Conservation (phyloP, 2,797 vertebrate genomes). For the Ceryle rudis region DNA sequence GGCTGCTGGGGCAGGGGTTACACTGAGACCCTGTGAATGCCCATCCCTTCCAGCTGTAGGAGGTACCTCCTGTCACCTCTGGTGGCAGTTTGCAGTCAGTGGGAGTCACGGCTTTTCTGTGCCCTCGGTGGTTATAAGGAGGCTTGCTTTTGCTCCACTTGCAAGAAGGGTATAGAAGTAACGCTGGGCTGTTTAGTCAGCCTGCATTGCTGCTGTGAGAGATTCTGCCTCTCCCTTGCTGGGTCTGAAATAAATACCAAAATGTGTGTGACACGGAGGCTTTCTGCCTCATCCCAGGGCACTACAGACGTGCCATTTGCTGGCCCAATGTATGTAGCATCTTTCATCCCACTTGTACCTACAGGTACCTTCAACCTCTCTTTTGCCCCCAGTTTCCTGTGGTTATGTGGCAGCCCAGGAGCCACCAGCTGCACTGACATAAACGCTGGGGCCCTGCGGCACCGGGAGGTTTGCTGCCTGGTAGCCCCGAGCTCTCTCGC, state of each 20-base stretch:
- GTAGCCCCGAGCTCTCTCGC: background rate
- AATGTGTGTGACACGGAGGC: background rate
- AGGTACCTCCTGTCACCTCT: background rate
- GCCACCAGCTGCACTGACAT: fast-evolving
- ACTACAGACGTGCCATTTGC: background rate
- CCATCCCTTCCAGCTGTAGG: background rate
- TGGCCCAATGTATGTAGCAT: background rate
- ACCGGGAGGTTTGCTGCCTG: background rate
- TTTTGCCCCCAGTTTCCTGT: background rate
- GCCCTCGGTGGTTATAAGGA: background rate
- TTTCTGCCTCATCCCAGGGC: background rate
- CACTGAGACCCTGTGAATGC: background rate
- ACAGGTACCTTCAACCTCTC: background rate
- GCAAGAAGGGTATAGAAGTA: background rate
- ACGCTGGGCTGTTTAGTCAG: background rate
- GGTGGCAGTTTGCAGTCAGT: background rate
- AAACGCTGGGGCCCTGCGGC: background rate
- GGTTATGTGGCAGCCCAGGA: background rate
- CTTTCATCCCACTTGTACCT: background rate
- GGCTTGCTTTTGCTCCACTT: background rate
- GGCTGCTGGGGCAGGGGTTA: fast-evolving
- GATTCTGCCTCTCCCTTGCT: background rate
- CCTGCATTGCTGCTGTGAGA: background rate
- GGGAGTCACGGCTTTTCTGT: background rate
- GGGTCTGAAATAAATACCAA: background rate